Evolutionary conservation across 2,113 vertebrate genomes (phyloP).

Genomic region (Microcebus lehilahytsara): DNA sequence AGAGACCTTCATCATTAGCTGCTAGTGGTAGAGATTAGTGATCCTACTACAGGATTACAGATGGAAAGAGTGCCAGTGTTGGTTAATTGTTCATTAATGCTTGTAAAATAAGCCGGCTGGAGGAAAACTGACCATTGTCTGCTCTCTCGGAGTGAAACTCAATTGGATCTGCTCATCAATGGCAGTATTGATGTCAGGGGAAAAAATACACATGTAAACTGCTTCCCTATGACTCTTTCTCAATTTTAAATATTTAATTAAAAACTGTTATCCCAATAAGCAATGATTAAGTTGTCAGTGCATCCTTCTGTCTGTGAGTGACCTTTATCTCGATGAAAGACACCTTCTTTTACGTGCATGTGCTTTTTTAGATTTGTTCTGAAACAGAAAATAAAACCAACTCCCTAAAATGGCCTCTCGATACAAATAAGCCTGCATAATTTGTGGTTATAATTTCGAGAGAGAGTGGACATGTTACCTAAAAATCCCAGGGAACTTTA

Average conservation of each 20-base stretch:
- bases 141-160: constrained; percentile 80
- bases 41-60: constrained; percentile 90
- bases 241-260: constrained; percentile 80
- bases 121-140: constrained; percentile 86
- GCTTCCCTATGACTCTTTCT: constrained; percentile 58
- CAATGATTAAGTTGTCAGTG: constrained; percentile 69
- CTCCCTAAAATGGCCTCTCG: not conserved
- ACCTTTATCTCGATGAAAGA: constrained; percentile 42
- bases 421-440: not conserved
- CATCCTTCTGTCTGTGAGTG: constrained; percentile 47
- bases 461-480: not conserved
- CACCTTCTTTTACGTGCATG: constrained; percentile 50
- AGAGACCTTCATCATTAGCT: constrained; percentile 93
- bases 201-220: constrained; percentile 79
- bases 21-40: constrained; percentile 91
- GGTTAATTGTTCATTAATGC: constrained; percentile 93
- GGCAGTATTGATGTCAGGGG: constrained; percentile 77
- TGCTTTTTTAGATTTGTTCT: constrained; percentile 73
- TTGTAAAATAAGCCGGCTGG: constrained; percentile 88
- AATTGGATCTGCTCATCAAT: constrained; percentile 83
- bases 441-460: not conserved
- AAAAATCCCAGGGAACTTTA: not conserved
- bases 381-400: constrained; percentile 61
- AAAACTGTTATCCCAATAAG: constrained; percentile 71
- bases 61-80: constrained; percentile 88